These are phyloP conservation scores for Drosophila pseudotalamancana DNA, from an alignment of 2,888 invertebrate genomes.

Conservation along the genomic window DNA sequence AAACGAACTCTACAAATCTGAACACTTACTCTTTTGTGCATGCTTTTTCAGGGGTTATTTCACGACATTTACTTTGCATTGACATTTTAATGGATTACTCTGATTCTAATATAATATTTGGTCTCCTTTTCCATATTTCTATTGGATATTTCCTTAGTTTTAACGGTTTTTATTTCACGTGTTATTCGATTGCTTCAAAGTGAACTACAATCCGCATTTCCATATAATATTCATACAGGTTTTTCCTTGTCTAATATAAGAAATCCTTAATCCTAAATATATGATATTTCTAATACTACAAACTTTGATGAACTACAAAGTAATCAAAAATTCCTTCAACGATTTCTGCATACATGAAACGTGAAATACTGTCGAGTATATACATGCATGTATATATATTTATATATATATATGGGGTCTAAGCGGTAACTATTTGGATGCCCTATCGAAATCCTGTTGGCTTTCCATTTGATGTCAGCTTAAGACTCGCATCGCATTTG, in stretches of 20 bases:
- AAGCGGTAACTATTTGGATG: constrained; percentile 32
- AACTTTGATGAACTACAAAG: not conserved
- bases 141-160: too few species aligned
- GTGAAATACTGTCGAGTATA: not conserved
- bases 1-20: constrained; percentile 12
- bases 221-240: too few species aligned
- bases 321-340: not conserved
- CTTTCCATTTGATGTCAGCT: constrained; percentile 46
- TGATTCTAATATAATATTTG: too few species aligned
- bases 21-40: not conserved
- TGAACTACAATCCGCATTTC: too few species aligned
- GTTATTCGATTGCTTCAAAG: too few species aligned
- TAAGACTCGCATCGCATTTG: constrained; percentile 39
- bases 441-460: constrained; percentile 41
- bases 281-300: not conserved
- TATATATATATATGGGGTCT: not conserved
- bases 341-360: not conserved
- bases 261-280: not conserved
- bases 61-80: constrained; percentile 1
- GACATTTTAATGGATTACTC: constrained; percentile 9
- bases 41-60: not conserved
- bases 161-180: too few species aligned
- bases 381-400: not conserved
- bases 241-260: too few species aligned
- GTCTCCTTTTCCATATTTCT: too few species aligned